phyloP scores from a whole-genome alignment of 2,113 vertebrate genomes.

The Anser brachyrhynchus region DNA sequence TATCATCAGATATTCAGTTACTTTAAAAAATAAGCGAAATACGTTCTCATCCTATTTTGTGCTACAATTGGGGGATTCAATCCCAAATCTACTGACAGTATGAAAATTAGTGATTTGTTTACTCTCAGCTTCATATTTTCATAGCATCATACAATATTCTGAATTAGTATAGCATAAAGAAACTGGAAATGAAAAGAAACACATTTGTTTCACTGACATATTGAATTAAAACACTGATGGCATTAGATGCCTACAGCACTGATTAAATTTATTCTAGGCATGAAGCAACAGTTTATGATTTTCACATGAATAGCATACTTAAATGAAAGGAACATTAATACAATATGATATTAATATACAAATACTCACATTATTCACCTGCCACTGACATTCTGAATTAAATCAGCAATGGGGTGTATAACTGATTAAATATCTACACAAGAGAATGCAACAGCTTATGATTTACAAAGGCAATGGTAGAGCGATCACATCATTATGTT shows the following conservation, averaged over 20 bases:
- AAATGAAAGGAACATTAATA: constrained; percentile 80
- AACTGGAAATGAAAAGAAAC: constrained; percentile 58
- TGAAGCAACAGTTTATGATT: constrained; percentile 79
- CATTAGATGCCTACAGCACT: constrained; percentile 67
- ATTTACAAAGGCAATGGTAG: constrained; percentile 80
- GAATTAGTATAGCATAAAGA: constrained; percentile 48
- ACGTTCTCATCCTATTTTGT: background rate
- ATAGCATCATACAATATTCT: background rate
- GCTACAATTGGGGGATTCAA: constrained; percentile 6
- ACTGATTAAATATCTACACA: constrained; percentile 87
- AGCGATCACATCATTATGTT: constrained; percentile 83
- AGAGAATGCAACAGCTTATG: constrained; percentile 82
- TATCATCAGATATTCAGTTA: background rate
- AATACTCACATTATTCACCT: constrained; percentile 82
- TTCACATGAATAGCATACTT: constrained; percentile 78
- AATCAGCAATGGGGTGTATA: constrained; percentile 82
- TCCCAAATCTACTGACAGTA: background rate
- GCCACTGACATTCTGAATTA: constrained; percentile 80
- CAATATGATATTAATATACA: constrained; percentile 83
- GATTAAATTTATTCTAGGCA: constrained; percentile 75
- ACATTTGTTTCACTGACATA: constrained; percentile 55
- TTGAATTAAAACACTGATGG: constrained; percentile 69
- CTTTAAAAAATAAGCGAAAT: background rate
- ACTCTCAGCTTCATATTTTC: background rate
- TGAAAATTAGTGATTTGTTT: constrained; percentile 41